Evolutionary conservation across 2,888 invertebrate genomes (phyloP).

Genomic region (Sphecodes monilicornis): DNA sequence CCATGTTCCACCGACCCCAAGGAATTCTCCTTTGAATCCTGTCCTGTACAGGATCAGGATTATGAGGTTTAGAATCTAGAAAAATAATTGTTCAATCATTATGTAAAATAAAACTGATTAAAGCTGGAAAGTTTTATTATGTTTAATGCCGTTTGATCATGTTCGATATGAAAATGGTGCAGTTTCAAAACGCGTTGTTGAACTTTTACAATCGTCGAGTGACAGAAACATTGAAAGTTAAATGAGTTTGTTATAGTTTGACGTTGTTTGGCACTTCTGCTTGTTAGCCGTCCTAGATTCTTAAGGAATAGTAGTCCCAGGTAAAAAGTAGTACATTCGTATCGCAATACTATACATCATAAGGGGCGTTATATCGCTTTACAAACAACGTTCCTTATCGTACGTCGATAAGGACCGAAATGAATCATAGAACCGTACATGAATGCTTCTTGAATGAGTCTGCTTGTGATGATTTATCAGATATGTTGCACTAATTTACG

Average conservation of each 20-base stretch:
- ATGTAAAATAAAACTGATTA: not conserved
- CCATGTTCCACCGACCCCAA: constrained; percentile 96
- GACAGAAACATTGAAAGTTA: not conserved
- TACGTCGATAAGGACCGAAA: constrained; percentile 69
- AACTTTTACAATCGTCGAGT: not conserved
- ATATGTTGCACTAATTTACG: constrained; percentile 26
- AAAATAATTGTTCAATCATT: constrained; percentile 7
- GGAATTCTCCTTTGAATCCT: constrained; percentile 92
- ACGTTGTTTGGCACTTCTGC: not conserved
- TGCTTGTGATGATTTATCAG: constrained; percentile 37
- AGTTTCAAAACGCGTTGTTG: not conserved
- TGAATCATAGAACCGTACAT: constrained; percentile 71
- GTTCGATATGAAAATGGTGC: not conserved
- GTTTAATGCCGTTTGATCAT: not conserved
- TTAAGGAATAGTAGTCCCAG: not conserved
- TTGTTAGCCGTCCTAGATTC: not conserved
- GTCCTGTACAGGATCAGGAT: constrained; percentile 92
- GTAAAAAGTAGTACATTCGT: constrained; percentile 33
- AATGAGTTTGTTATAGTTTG: not conserved
- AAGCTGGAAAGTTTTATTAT: not conserved
- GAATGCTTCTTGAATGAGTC: constrained; percentile 71
- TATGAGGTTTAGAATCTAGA: constrained; percentile 92
- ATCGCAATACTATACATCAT: constrained; percentile 47
- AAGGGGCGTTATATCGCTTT: constrained; percentile 73
- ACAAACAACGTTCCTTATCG: constrained; percentile 79